A percentile compares a stretch with the other conserved stretches of the same genome.
Conservation (phyloP, 2,797 vertebrate genomes). For the Lagorchestes hirsutus region DNA sequence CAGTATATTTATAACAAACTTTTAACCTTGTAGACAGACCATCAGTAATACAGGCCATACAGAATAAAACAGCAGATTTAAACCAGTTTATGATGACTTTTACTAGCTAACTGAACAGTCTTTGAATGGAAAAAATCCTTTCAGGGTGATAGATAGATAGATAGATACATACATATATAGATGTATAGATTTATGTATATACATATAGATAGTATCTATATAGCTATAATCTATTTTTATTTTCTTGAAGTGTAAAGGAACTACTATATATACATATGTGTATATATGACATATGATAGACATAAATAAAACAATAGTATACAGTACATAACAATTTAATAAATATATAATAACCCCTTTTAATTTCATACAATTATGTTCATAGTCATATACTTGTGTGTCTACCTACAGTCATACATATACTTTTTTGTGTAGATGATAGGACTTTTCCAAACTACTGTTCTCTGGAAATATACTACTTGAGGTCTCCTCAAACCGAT, state of each 20-base stretch:
- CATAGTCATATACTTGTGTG: neutral
- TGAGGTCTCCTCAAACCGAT: neutral
- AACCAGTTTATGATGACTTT: conserved; percentile 70
- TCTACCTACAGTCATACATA: too few species aligned
- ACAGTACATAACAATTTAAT: too few species aligned
- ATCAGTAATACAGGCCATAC: conserved; percentile 57
- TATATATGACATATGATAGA: too few species aligned
- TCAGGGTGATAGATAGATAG: neutral
- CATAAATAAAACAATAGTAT: neutral
- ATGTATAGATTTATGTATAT: neutral
- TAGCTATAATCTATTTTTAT: neutral
- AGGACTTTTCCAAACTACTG: too few species aligned
- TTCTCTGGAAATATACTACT: neutral
- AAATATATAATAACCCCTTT: too few species aligned
- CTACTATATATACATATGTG: neutral
- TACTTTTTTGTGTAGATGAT: too few species aligned
- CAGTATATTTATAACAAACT: conserved; percentile 59
- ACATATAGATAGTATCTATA: neutral
- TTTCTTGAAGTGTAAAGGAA: neutral
- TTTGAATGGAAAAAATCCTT: conserved; percentile 30
- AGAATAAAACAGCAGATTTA: conserved; percentile 75
- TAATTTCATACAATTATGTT: neutral
- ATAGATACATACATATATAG: neutral
- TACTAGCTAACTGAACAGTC: conserved; percentile 52
- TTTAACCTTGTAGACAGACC: conserved; percentile 68